phyloP scores from a whole-genome alignment of 2,797 vertebrate species.

The Gymnothorax reevesii region DNA sequence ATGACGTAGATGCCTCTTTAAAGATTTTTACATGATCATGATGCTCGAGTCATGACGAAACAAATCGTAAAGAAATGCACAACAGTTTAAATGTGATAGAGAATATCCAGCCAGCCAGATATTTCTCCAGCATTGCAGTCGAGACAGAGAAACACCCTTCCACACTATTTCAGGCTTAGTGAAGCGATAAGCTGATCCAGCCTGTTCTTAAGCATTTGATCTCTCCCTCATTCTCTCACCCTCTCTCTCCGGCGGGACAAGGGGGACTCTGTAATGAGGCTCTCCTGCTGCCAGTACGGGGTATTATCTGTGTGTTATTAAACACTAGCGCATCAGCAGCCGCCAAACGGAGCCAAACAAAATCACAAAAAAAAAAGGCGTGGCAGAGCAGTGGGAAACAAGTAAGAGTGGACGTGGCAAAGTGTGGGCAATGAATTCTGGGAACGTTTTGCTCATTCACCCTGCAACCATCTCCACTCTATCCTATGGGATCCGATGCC shows the following conservation, averaged over 20 bases:
- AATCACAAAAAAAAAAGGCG: constrained; percentile 43
- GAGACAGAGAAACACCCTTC: not conserved
- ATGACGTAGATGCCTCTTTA: not conserved
- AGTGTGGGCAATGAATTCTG: constrained; percentile 31
- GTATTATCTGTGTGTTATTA: constrained; percentile 34
- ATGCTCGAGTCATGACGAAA: not conserved
- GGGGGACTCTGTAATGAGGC: not conserved
- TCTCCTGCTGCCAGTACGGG: constrained; percentile 19
- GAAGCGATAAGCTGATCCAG: constrained; percentile 17
- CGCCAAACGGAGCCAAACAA: constrained; percentile 54
- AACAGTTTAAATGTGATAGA: not conserved
- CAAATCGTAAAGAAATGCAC: not conserved
- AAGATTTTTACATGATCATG: not conserved
- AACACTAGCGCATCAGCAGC: constrained; percentile 52
- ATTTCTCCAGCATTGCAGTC: constrained; percentile 4
- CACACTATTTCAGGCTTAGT: constrained; percentile 17
- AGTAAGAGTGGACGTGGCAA: constrained; percentile 21
- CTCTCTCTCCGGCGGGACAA: constrained; percentile 10
- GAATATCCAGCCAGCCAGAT: not conserved
- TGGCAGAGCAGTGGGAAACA: constrained; percentile 1
- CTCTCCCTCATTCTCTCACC: constrained; percentile 11
- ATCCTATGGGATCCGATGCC: constrained; percentile 27
- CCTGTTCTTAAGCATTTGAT: constrained; percentile 22
- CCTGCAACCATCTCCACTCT: constrained; percentile 33
- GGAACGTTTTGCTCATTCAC: constrained; percentile 42